phyloP scores from a whole-genome alignment of 64 coral and sea anemone genomes.

The Astreopora myriophthalma region DNA sequence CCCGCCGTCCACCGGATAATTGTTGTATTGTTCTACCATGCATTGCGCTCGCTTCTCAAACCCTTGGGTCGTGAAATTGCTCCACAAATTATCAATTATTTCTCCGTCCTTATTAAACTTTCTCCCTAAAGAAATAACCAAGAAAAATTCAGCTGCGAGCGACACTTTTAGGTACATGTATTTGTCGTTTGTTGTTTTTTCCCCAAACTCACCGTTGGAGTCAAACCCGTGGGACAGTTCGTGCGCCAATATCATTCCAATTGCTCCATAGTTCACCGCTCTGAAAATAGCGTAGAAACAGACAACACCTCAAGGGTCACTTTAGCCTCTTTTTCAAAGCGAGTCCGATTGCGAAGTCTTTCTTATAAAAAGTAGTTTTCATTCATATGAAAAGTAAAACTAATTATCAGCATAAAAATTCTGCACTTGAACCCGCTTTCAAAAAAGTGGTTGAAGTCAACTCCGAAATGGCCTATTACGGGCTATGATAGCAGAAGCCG shows the following conservation, averaged over 20 bases:
- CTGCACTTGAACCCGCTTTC: too few relatives aligned
- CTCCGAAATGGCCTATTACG: too few relatives aligned
- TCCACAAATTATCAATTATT: constrained; percentile 53
- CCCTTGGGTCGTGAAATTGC: constrained; percentile 35
- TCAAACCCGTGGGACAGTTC: constrained; percentile 88
- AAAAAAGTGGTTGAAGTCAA: too few relatives aligned
- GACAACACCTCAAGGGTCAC: too few relatives aligned
- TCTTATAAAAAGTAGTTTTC: too few relatives aligned
- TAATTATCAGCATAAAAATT: too few relatives aligned
- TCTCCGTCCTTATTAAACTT: constrained; percentile 78
- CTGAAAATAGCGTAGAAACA: constrained; percentile 1
- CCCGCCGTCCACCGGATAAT: constrained; percentile 48
- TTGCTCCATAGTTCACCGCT: constrained; percentile 82
- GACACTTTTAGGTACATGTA: background rate
- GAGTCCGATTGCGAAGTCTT: too few relatives aligned
- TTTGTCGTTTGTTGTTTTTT: background rate
- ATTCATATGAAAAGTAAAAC: too few relatives aligned
- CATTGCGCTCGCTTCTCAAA: constrained; percentile 68
- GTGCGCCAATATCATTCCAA: constrained; percentile 79
- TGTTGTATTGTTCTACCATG: constrained; percentile 75
- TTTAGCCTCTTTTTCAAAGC: too few relatives aligned
- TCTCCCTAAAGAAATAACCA: constrained; percentile 13
- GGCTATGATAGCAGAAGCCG: too few relatives aligned
- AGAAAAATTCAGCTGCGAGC: background rate
- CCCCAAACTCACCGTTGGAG: constrained; percentile 48